Evolutionary conservation across 92 coral and sea anemone species (phyloP).

Genomic region (Isaurus tuberculatus): DNA sequence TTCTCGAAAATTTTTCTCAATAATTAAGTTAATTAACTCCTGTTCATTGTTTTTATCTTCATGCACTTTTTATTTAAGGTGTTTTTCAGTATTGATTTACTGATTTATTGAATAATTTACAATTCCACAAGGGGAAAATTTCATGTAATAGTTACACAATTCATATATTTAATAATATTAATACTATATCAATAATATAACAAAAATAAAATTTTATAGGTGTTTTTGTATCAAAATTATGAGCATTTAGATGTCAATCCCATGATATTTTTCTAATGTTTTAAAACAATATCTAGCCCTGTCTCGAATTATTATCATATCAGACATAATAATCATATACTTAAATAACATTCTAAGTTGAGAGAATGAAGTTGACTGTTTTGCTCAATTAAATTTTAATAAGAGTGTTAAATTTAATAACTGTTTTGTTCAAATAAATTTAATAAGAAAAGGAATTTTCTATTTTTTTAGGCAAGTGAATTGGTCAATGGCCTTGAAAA

Average conservation of each 20-base stretch:
- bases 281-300: not conserved
- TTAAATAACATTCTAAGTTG: constrained; percentile 10
- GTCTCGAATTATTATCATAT: not conserved
- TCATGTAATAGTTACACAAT: not conserved
- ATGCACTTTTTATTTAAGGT: constrained; percentile 33
- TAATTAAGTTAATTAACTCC: not conserved
- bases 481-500: constrained; percentile 45
- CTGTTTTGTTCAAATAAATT: constrained; percentile 4
- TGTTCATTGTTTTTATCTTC: constrained; percentile 21
- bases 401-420: not conserved
- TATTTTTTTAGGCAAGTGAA: constrained; percentile 39
- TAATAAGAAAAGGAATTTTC: constrained; percentile 27
- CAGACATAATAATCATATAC: constrained; percentile 1
- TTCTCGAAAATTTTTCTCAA: constrained; percentile 7
- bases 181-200: constrained; percentile 3
- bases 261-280: not conserved
- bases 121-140: not conserved
- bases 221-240: not conserved
- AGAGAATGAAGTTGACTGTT: constrained; percentile 3
- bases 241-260: constrained; percentile 1
- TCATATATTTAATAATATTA: not conserved
- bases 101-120: not conserved
- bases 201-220: not conserved
- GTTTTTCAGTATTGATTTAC: constrained; percentile 31
- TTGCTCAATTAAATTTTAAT: not conserved